phyloP scores from a whole-genome alignment of 1,140 invertebrate genomes.

The Nymphalis io region DNA sequence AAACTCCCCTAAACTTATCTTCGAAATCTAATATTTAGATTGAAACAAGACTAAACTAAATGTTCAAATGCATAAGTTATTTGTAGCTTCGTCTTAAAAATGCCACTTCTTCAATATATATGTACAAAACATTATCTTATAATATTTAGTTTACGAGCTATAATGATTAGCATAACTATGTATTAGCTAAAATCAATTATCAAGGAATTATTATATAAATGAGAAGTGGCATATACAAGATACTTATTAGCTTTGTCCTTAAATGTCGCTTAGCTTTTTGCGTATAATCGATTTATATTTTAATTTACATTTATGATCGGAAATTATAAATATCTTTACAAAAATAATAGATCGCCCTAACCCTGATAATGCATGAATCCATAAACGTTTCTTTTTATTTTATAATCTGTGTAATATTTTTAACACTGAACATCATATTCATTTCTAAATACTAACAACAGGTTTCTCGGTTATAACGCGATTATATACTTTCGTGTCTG shows the following conservation, averaged over 20 bases:
- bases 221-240: neutral
- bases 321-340: neutral
- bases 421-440: conserved; percentile 25
- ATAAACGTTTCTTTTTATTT: neutral
- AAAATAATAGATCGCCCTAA: neutral
- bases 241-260: neutral
- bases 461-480: neutral
- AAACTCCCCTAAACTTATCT: no score
- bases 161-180: no score
- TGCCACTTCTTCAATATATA: neutral
- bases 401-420: conserved; percentile 12
- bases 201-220: no score
- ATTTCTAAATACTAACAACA: neutral
- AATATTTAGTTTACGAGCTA: no score
- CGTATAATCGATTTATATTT: neutral
- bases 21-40: no score
- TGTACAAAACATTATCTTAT: neutral
- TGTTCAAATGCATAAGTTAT: neutral
- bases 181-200: no score
- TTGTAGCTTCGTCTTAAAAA: neutral
- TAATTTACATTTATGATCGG: neutral
- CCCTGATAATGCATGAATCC: neutral
- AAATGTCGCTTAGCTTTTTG: neutral
- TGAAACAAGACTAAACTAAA: no score
- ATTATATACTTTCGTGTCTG: neutral